phyloP scores from a whole-genome alignment of 2,113 vertebrate species.

The Hypanus sabinus region DNA sequence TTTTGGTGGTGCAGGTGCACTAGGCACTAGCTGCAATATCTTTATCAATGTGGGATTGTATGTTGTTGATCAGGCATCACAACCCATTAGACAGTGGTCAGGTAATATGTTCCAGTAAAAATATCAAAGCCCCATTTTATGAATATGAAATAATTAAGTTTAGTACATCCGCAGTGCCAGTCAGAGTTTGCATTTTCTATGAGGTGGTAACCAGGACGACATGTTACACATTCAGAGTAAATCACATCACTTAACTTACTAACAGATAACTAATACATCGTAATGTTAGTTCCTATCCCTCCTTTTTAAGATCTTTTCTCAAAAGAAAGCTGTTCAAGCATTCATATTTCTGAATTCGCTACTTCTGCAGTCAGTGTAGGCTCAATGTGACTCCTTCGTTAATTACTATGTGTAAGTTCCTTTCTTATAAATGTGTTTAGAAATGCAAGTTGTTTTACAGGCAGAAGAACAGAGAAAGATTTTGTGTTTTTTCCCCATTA shows the following conservation, averaged over 20 bases:
- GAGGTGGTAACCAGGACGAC: neutral
- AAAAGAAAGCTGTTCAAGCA: neutral
- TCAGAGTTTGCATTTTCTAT: neutral
- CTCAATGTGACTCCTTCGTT: neutral
- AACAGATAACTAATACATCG: neutral
- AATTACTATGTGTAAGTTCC: neutral
- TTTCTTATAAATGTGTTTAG: constrained; percentile 4
- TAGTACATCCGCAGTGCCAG: neutral
- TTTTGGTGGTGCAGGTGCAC: constrained; percentile 4
- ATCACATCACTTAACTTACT: neutral
- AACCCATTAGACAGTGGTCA: constrained; percentile 28
- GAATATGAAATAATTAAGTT: constrained; percentile 16
- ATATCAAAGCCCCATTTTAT: constrained; percentile 14
- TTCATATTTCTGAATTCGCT: neutral
- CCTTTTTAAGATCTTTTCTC: neutral
- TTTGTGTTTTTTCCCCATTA: neutral
- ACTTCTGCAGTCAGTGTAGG: neutral
- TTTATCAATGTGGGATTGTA: constrained; percentile 27
- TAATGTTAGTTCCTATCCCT: neutral
- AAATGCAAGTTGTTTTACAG: neutral
- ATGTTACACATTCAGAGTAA: neutral
- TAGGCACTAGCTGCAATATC: neutral
- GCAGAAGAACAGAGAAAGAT: neutral
- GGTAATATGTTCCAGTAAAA: constrained; percentile 29
- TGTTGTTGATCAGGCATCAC: constrained; percentile 25